A percentile compares a stretch with the other conserved stretches of the same genome.
Evolutionary conservation across 2,888 invertebrate species (phyloP).

Genomic region (Nemotelus pantherinus): DNA sequence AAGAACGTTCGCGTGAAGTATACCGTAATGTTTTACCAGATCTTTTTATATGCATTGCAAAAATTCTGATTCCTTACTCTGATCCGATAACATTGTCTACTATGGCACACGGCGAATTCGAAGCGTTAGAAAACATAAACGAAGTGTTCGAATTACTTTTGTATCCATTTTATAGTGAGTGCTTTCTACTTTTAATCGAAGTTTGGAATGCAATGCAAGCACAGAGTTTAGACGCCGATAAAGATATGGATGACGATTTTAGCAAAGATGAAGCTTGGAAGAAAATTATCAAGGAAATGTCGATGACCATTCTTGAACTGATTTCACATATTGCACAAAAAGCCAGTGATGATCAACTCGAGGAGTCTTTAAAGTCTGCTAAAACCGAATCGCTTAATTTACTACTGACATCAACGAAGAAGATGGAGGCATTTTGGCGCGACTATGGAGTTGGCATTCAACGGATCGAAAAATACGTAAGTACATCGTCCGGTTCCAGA

Average conservation of each 20-base stretch:
- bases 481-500: background rate
- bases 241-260: constrained; percentile 50
- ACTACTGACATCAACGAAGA: constrained; percentile 52
- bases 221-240: constrained; percentile 47
- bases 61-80: constrained; percentile 59
- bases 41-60: constrained; percentile 58
- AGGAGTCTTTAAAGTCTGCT: constrained; percentile 51
- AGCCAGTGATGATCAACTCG: constrained; percentile 53
- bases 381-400: constrained; percentile 52
- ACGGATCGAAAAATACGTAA: background rate
- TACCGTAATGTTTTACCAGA: constrained; percentile 56
- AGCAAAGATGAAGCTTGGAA: constrained; percentile 51
- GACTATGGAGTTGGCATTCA: background rate
- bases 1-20: constrained; percentile 56
- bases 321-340: constrained; percentile 55
- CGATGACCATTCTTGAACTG: constrained; percentile 56
- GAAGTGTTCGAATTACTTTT: constrained; percentile 58
- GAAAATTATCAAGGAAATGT: constrained; percentile 55
- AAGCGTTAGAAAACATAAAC: constrained; percentile 60
- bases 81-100: constrained; percentile 59
- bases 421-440: background rate
- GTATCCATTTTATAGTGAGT: constrained; percentile 60
- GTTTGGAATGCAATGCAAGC: constrained; percentile 58
- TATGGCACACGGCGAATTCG: constrained; percentile 59
- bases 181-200: constrained; percentile 57